phyloP scores from a whole-genome alignment of 2,113 vertebrate species.

The Mus spicilegus region DNA sequence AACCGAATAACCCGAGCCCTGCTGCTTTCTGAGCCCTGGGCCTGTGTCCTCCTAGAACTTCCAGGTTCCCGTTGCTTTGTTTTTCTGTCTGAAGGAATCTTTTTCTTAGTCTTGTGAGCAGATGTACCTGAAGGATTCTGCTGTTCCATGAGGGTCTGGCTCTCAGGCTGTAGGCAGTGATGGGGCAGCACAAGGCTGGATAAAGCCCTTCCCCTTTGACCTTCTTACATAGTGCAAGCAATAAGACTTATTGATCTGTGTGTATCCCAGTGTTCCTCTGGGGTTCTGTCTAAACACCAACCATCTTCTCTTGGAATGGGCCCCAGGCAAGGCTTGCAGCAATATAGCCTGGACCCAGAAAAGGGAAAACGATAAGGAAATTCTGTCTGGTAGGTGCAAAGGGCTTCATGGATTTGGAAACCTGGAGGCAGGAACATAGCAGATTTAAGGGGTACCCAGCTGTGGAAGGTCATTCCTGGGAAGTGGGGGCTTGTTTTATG shows the following conservation, averaged over 20 bases:
- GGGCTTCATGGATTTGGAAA: not conserved
- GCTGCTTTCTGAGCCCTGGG: conserved; percentile 36
- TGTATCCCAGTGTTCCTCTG: not conserved
- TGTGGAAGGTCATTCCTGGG: not conserved
- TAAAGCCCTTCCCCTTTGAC: not conserved
- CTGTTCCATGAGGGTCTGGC: not conserved
- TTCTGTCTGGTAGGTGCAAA: not conserved
- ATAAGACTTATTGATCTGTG: not conserved
- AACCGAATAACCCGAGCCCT: not conserved
- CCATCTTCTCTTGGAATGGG: not conserved
- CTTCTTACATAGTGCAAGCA: conserved; percentile 25
- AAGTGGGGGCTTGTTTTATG: not conserved
- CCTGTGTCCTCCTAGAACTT: not conserved
- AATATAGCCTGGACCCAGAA: not conserved
- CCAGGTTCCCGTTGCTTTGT: not conserved
- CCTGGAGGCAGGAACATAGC: not conserved
- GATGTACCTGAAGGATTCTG: not conserved
- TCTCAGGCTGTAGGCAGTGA: not conserved
- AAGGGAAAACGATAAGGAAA: not conserved
- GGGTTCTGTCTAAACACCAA: conserved; percentile 10
- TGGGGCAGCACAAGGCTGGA: not conserved
- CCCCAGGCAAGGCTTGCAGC: not conserved
- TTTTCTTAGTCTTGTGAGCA: not conserved
- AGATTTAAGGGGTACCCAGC: rapidly evolving
- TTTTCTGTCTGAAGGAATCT: not conserved